Evolutionary conservation across 1,140 invertebrate species (phyloP).

Genomic region (Teleogryllus occipitalis): DNA sequence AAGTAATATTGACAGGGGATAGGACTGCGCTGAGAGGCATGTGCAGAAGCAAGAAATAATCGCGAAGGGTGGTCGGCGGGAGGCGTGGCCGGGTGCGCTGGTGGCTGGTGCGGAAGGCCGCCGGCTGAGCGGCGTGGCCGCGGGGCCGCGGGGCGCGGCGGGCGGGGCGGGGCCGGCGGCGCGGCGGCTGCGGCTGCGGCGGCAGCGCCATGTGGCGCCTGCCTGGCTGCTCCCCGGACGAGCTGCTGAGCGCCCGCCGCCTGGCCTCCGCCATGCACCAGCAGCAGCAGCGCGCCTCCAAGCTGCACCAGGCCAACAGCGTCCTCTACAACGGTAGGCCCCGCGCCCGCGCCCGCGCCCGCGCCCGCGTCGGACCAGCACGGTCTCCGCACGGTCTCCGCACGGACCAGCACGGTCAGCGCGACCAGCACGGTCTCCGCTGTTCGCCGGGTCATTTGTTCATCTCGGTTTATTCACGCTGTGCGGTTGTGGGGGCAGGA

Average conservation of each 20-base stretch:
- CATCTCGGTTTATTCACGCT: no score
- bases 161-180: background rate
- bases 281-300: slow-evolving; percentile 26
- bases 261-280: slow-evolving; percentile 31
- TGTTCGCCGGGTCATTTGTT: no score
- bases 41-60: no score
- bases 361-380: slow-evolving; percentile 8
- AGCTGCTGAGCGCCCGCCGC: slow-evolving; percentile 33
- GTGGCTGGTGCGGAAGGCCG: no score
- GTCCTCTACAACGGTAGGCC: slow-evolving; percentile 23
- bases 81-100: no score
- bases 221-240: slow-evolving; percentile 35
- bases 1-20: no score
- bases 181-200: background rate
- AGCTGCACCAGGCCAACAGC: background rate
- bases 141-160: slow-evolving; percentile 23
- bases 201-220: slow-evolving; percentile 35
- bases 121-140: background rate
- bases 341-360: slow-evolving; percentile 7
- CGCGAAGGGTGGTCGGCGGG: background rate
- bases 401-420: background rate
- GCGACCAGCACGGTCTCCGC: no score
- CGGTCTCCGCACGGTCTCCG: background rate
- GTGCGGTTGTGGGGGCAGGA: no score
- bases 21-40: no score